phyloP scores from a whole-genome alignment of 2,888 invertebrate species.

The Cantharis rufa region DNA sequence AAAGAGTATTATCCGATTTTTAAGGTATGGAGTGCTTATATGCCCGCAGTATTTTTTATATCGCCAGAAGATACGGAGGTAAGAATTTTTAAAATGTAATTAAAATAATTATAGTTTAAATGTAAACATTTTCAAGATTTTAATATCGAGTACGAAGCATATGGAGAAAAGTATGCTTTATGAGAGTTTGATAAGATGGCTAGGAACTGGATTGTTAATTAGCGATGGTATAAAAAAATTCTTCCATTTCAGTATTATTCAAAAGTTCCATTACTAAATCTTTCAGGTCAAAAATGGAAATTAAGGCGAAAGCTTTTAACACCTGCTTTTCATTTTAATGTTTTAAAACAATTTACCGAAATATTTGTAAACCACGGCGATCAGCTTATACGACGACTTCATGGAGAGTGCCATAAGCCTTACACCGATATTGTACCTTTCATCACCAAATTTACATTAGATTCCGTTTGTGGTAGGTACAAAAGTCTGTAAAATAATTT shows the following conservation, averaged over 20 bases:
- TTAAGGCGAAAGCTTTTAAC: constrained; percentile 52
- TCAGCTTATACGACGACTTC: constrained; percentile 40
- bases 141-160: not conserved
- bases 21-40: not conserved
- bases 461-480: constrained; percentile 55
- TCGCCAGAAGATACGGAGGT: not conserved
- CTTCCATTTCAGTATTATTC: not conserved
- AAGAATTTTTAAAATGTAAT: not conserved
- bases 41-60: not conserved
- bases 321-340: constrained; percentile 54
- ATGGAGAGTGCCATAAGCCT: constrained; percentile 35
- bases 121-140: not conserved
- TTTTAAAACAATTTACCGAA: constrained; percentile 48
- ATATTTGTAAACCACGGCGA: constrained; percentile 48
- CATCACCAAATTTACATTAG: constrained; percentile 59
- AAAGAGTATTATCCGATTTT: not conserved
- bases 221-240: not conserved
- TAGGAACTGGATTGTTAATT: not conserved
- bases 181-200: not conserved
- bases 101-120: not conserved
- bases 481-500: constrained; percentile 23
- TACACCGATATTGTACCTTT: constrained; percentile 55
- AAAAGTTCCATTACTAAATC: not conserved
- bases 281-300: constrained; percentile 53
- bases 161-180: not conserved